These are phyloP conservation scores for Garrulus glandarius DNA, from an alignment of 2,797 vertebrate species.

Conservation along the genomic window DNA sequence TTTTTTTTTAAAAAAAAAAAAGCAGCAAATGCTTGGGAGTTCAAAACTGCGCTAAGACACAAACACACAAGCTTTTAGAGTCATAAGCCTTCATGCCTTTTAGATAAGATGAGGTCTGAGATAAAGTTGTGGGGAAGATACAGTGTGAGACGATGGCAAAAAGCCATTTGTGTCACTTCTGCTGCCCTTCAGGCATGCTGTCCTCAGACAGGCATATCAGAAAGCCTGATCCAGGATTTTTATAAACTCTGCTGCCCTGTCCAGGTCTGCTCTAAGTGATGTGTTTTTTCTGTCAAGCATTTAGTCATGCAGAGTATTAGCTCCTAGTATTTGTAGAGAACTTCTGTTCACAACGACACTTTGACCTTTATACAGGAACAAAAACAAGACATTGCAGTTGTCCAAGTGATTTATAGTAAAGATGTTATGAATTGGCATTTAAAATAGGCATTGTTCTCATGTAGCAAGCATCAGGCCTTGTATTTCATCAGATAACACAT, in stretches of 20 bases:
- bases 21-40: not conserved
- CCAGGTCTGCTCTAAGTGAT: not conserved
- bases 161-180: not conserved
- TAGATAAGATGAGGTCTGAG: not conserved
- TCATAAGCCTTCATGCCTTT: not conserved
- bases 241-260: not conserved
- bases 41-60: not conserved
- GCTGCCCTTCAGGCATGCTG: not conserved
- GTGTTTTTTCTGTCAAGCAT: not conserved
- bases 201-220: not conserved
- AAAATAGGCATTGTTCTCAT: not conserved
- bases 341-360: not conserved
- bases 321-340: not conserved
- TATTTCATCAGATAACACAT: not conserved
- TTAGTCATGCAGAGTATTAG: constrained; percentile 1
- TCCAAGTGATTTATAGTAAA: not conserved
- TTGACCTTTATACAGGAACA: not conserved
- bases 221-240: not conserved
- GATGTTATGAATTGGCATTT: not conserved
- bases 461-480: not conserved
- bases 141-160: not conserved
- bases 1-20: not conserved
- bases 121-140: not conserved
- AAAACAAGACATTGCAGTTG: not conserved
- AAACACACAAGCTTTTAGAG: not conserved